phyloP scores from a whole-genome alignment of 2,797 vertebrate genomes.

The Chelon auratus region DNA sequence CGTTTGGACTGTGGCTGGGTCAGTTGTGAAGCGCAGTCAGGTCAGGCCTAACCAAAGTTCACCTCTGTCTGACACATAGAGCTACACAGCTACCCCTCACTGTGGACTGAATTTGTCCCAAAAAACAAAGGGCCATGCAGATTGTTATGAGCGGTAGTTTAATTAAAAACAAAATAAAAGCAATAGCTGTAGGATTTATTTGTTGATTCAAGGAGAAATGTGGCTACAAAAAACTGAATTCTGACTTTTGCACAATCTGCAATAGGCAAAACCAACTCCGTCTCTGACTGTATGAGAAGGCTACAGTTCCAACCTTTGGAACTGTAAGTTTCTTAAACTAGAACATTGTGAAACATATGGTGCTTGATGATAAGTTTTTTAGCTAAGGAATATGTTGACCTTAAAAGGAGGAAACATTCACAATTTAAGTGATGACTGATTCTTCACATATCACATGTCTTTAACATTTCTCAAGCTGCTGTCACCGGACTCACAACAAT shows the following conservation, averaged over 20 bases:
- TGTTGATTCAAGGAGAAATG: neutral
- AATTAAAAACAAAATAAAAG: neutral
- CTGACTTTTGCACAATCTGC: neutral
- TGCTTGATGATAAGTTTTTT: neutral
- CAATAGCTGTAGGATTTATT: neutral
- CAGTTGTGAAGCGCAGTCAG: constrained; percentile 39
- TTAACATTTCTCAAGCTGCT: neutral
- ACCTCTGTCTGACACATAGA: constrained; percentile 50
- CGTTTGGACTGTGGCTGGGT: constrained; percentile 47
- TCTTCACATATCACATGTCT: constrained; percentile 15
- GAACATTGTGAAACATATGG: neutral
- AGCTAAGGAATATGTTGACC: no score
- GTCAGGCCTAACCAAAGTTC: constrained; percentile 46
- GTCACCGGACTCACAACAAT: no score
- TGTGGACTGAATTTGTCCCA: constrained; percentile 25
- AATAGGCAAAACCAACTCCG: neutral
- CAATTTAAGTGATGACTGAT: neutral
- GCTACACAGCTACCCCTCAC: constrained; percentile 13
- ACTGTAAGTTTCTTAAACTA: neutral
- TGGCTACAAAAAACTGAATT: neutral
- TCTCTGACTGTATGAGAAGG: neutral
- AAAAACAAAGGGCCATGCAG: constrained; percentile 6
- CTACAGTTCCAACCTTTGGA: neutral
- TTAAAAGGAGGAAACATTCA: neutral
- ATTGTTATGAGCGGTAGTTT: neutral